Evolutionary conservation across 64 coral and sea anemone genomes (phyloP).

Genomic region (Actinia equina): DNA sequence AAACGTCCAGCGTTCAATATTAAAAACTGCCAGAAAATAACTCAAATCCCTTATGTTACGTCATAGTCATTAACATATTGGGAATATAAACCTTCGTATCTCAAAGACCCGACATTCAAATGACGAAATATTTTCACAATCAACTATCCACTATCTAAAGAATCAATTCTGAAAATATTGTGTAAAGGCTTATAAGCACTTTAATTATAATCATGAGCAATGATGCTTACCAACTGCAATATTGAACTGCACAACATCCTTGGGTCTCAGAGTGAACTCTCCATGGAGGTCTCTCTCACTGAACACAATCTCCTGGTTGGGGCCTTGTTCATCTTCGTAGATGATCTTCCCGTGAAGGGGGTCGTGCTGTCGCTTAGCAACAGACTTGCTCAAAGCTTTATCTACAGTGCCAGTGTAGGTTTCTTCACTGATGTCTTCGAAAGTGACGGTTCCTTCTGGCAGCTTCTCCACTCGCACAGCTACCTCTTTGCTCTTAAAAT

Average conservation of each 20-base stretch:
- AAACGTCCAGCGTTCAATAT: too few relatives aligned
- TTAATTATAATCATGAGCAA: too few relatives aligned
- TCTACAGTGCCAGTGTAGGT: conserved; percentile 78
- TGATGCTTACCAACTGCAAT: conserved; percentile 91
- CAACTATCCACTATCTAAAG: too few relatives aligned
- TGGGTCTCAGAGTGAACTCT: conserved; percentile 75
- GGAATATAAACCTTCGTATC: too few relatives aligned
- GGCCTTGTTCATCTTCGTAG: conserved; percentile 36
- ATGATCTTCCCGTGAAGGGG: conserved; percentile 87
- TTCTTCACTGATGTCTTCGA: conserved; percentile 86
- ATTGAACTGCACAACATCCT: conserved; percentile 93
- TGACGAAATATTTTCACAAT: too few relatives aligned
- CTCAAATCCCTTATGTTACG: too few relatives aligned
- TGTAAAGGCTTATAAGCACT: too few relatives aligned
- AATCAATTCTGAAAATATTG: too few relatives aligned
- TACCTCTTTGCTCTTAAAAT: conserved; percentile 84
- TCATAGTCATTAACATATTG: too few relatives aligned
- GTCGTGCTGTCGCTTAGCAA: conserved; percentile 82
- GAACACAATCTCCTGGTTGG: conserved; percentile 78
- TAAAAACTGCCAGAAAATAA: too few relatives aligned
- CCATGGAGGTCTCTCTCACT: conserved; percentile 85
- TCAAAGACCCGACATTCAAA: too few relatives aligned
- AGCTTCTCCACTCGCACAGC: conserved; percentile 81
- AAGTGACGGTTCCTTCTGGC: conserved; percentile 93
- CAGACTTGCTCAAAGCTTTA: conserved; percentile 74